Evolutionary conservation across 2,113 vertebrate species (phyloP).

Genomic region (Heptranchias perlo): DNA sequence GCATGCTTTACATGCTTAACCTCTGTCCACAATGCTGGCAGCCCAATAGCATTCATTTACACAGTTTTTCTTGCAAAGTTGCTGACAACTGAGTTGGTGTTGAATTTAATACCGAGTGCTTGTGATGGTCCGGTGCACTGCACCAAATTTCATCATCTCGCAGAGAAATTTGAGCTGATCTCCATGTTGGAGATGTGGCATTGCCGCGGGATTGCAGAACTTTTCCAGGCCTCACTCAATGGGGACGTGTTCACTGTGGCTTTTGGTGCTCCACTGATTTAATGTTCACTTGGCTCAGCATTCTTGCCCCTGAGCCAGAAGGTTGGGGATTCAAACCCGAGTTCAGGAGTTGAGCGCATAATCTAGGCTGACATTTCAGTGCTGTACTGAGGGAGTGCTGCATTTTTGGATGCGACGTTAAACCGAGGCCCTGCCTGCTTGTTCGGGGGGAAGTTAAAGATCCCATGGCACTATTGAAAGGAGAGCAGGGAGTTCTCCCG

Average conservation of each 20-base stretch:
- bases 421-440: neutral
- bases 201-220: neutral
- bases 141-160: neutral
- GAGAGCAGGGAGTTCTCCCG: neutral
- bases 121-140: slow-evolving; percentile 27
- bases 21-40: neutral
- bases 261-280: neutral
- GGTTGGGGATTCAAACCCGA: neutral
- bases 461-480: neutral
- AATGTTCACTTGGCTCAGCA: neutral
- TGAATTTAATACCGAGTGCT: slow-evolving; percentile 5
- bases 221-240: neutral
- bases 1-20: neutral
- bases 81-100: slow-evolving; percentile 15
- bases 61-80: neutral
- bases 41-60: neutral
- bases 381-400: neutral
- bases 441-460: neutral
- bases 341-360: neutral
- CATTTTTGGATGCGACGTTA: neutral
- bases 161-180: slow-evolving; percentile 19
- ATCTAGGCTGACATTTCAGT: neutral
- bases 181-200: neutral
- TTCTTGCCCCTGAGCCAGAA: neutral
- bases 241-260: neutral